Evolutionary conservation across 1,140 invertebrate genomes (phyloP), one percentile per base, ranked within the genome.

Genomic region (Acromyrmex charruanus): DNA sequence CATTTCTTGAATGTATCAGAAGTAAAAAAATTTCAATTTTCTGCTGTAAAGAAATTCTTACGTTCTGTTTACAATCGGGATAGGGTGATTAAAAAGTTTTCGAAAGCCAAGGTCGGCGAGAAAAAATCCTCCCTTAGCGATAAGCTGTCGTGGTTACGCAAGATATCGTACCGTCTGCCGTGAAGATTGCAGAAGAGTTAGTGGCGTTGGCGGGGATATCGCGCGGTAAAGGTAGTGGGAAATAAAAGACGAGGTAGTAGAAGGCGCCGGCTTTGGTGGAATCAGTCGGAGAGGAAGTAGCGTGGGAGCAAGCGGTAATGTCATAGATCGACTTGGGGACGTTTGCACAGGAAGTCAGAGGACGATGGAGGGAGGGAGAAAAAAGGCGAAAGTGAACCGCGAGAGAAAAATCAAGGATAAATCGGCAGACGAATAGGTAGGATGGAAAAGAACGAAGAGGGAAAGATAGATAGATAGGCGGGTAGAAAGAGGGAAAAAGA

Each of bases 261-360:
- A 58, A 25, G 35, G 14, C 61, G 35, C 18, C 35, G 79, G 69
- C 35, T 74, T 75, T 25, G 49, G 51, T 61, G 69, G 69, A 71
- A 77, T 74, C 71, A 85, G 82, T 59, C 25, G 69, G 82, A 21
- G 53, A 63, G 49, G 86, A 86, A 80, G 65, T 77, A 85, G 55
- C 53, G 81, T 35, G 59, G 25, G 58, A 86, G 84, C 71, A 65
- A 87, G 84, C 65, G 59, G 85, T 86, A 86, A 87, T 87, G 85
- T 88, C 85, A 88, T 88, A 88, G 87, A 88, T 75, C 55, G 84
- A 79, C 82, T 87, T 65, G 85, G 53, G 58, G 85, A 82, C 66
- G 77, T 68, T 87, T 68, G 63, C 65, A 66, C 66, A 71, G 53
- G 65, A 71, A 68, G 72, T 28, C 35, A 28, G 65, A 44, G n/a